Evolutionary conservation across 2,888 invertebrate genomes (phyloP), one percentile per base, ranked within the genome.

Genomic region (Nomada goodeniana): DNA sequence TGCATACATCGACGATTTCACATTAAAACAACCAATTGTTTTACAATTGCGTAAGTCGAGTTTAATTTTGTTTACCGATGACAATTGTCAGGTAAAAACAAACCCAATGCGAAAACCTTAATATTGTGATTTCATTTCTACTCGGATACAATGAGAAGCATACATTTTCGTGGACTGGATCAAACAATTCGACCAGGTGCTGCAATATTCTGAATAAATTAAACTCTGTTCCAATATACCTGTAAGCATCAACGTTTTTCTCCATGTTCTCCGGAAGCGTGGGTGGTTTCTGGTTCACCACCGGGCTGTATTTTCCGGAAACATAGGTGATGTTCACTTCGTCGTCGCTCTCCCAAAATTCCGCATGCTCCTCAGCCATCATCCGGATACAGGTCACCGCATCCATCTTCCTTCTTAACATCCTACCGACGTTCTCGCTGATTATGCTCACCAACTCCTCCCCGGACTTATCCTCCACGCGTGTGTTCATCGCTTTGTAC

Each of bases 341-440:
- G 47, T 92, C 86, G 15, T 92, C 87, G 0, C 90, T 93, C 78
- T 95, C 94, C 89, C 94, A 95, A 68, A 95, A 95, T 89, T 96
- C 96, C 2, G 97, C 96, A 52, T 95, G 94, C 15, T 94, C 92
- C 94, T 98, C 97, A 0, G 98, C 98, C 76, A 95, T 96, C 85
- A 96, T 95, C 90, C 96, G 96, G 84, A 98, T 97, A 90, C 98
- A 97, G 95, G 96, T 94, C 76, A 98, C 97, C n/a, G 98, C 98
- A 90, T 98, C 97, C 95, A 97, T 97, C 95, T 98, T 98, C 89
- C 97, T 96, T 61, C 97, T 96, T 88, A 98, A 95, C 97, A 98
- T 98, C 72, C 96, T 96, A 83, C 97, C 96, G 76, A 98, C 97
- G 90, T 97, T 97, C 72, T 96, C 95, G 72, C 97, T 96, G 81